These are phyloP conservation scores for Umimayanthus chanpuru DNA, from an alignment of 92 coral and sea anemone species.

Conservation along the genomic window DNA sequence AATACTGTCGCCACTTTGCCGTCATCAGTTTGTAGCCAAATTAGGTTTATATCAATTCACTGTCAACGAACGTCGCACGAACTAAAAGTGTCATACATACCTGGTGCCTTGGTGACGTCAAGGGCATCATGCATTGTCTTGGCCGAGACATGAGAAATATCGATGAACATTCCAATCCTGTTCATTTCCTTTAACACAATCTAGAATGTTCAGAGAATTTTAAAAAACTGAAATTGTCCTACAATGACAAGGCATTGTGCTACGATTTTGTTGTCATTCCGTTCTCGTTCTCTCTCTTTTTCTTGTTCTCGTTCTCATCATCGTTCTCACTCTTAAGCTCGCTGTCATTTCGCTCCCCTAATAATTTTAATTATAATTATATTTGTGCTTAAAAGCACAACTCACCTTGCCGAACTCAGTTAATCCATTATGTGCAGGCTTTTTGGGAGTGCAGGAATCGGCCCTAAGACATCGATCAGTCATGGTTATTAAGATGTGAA, in stretches of 20 bases:
- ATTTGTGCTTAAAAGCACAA: not conserved
- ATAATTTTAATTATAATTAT: no score
- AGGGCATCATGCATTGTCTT: constrained; percentile 75
- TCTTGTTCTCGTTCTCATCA: not conserved
- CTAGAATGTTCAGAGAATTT: constrained; percentile 25
- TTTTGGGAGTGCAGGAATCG: constrained; percentile 55
- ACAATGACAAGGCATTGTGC: not conserved
- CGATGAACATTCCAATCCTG: constrained; percentile 83
- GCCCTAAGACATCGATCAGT: constrained; percentile 62
- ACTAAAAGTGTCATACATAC: constrained; percentile 19
- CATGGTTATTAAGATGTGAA: not conserved
- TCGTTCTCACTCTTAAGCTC: not conserved
- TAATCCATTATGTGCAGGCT: constrained; percentile 68
- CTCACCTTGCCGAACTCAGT: constrained; percentile 79
- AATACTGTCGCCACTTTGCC: no score
- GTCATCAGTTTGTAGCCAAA: no score
- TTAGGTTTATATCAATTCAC: no score
- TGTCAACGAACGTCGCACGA: no score
- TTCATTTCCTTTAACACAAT: constrained; percentile 84
- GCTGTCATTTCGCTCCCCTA: not conserved
- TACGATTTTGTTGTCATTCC: not conserved
- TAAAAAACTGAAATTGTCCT: not conserved
- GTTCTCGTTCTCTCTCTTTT: not conserved
- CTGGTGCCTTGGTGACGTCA: constrained; percentile 72
- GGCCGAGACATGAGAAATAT: constrained; percentile 75